A percentile compares a stretch with the other conserved stretches of the same genome.
These are phyloP conservation scores for Onychostoma macrolepis DNA, from an alignment of 2,113 vertebrate genomes.

Conservation along the genomic window DNA sequence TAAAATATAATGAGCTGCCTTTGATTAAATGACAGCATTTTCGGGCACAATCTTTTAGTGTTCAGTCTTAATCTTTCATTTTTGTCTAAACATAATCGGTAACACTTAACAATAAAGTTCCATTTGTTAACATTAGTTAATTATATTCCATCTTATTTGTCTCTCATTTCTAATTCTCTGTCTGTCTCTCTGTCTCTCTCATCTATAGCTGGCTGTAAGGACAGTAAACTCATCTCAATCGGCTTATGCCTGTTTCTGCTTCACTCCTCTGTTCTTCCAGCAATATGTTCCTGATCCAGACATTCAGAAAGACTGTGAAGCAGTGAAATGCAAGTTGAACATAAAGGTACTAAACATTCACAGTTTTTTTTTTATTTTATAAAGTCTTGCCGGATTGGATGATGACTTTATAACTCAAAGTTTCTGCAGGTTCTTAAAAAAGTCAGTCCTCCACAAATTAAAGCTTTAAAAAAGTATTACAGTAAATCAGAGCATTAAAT, in stretches of 20 bases:
- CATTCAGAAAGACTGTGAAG: slow-evolving; percentile 54
- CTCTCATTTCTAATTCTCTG: slow-evolving; percentile 7
- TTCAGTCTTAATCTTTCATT: no score
- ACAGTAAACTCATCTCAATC: slow-evolving; percentile 87
- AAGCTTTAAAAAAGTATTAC: no score
- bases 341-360: slow-evolving; percentile 81
- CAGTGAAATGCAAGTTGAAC: slow-evolving; percentile 80
- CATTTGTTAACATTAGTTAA: neutral
- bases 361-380: neutral
- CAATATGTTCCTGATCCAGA: slow-evolving; percentile 75
- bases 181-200: slow-evolving; percentile 5
- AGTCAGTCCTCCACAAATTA: no score
- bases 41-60: neutral
- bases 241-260: slow-evolving; percentile 86
- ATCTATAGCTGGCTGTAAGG: slow-evolving; percentile 84
- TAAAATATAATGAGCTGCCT: neutral
- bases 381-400: neutral
- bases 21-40: neutral
- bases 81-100: neutral
- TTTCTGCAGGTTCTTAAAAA: no score
- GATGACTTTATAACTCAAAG: no score
- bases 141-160: neutral
- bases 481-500: no score
- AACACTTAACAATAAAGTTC: neutral
- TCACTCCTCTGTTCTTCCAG: slow-evolving; percentile 89